Percentiles rank a stretch among this genome's conserved stretches.
phyloP scores from a whole-genome alignment of 2,113 vertebrate species.

The Mystacornis crossleyi region DNA sequence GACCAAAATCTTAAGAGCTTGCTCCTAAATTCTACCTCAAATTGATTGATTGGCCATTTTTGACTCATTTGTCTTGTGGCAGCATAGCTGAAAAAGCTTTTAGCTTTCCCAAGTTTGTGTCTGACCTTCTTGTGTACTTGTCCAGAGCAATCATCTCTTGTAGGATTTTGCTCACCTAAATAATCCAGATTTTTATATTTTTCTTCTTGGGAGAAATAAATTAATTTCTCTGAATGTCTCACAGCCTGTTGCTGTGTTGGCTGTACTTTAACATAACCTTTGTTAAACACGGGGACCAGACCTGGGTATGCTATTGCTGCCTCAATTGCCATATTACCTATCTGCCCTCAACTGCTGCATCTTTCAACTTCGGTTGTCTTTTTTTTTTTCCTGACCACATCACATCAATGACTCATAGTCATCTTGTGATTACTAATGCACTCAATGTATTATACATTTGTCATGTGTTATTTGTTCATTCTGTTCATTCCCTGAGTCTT shows the following conservation, averaged over 20 bases:
- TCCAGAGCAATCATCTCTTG: not conserved
- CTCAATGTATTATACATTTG: not conserved
- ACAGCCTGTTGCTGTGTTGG: not conserved
- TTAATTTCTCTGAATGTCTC: not conserved
- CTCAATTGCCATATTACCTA: not conserved
- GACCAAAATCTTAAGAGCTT: not conserved
- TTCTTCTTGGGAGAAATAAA: not conserved
- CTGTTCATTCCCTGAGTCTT: not conserved
- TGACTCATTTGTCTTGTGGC: not conserved
- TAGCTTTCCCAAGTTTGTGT: not conserved
- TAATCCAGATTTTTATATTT: not conserved
- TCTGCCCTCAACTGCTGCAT: not conserved
- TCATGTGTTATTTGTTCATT: not conserved
- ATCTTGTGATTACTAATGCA: conserved; percentile 19
- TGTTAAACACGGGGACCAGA: not conserved
- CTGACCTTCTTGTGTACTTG: not conserved
- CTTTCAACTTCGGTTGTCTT: not conserved
- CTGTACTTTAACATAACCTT: not conserved
- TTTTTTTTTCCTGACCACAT: not conserved
- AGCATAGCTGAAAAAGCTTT: not conserved
- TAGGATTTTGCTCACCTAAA: not conserved
- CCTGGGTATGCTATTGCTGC: not conserved
- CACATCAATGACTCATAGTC: conserved; percentile 10
- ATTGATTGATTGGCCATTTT: not conserved
- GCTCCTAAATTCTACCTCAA: not conserved